Evolutionary conservation across 2,888 invertebrate genomes (phyloP).

Genomic region (Itoplectis maculator): DNA sequence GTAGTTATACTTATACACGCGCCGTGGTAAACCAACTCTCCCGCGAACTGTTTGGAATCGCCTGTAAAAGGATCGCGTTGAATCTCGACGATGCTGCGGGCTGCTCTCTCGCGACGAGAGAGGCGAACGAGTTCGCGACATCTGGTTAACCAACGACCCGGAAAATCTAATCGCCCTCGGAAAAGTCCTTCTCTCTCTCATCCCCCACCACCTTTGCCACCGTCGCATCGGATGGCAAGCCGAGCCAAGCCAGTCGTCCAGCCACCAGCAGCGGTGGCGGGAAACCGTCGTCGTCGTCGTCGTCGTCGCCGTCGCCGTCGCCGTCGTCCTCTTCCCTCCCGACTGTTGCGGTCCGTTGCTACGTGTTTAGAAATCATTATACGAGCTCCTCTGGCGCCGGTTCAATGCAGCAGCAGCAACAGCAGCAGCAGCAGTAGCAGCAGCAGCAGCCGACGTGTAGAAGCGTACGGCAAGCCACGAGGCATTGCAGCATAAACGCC

Average conservation of each 20-base stretch:
- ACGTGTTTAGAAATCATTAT: conserved; percentile 62
- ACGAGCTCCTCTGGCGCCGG: conserved; percentile 48
- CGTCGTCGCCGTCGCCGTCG: no score
- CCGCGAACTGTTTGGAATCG: conserved; percentile 59
- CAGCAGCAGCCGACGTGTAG: not conserved
- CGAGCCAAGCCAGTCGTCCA: conserved; percentile 24
- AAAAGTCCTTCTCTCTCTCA: conserved; percentile 41
- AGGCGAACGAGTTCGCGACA: conserved; percentile 56
- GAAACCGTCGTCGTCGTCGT: not conserved
- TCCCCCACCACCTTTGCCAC: conserved; percentile 10
- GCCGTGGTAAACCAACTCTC: conserved; percentile 61
- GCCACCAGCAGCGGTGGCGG: not conserved
- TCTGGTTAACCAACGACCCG: conserved; percentile 66
- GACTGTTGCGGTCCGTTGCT: conserved; percentile 7
- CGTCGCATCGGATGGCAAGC: conserved; percentile 33
- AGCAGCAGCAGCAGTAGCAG: no score
- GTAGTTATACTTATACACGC: conserved; percentile 17
- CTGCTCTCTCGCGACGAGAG: conserved; percentile 7
- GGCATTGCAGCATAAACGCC: conserved; percentile 15
- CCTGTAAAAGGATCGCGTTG: conserved; percentile 64
- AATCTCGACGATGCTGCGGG: conserved; percentile 44
- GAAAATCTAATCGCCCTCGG: conserved; percentile 64
- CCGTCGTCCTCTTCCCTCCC: conserved; percentile 19
- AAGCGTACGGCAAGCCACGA: not conserved
- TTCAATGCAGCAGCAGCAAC: conserved; percentile 21